A percentile compares a stretch with the other conserved stretches of the same genome.
phyloP scores from a whole-genome alignment of 2,797 vertebrate species.

The Falco naumanni region DNA sequence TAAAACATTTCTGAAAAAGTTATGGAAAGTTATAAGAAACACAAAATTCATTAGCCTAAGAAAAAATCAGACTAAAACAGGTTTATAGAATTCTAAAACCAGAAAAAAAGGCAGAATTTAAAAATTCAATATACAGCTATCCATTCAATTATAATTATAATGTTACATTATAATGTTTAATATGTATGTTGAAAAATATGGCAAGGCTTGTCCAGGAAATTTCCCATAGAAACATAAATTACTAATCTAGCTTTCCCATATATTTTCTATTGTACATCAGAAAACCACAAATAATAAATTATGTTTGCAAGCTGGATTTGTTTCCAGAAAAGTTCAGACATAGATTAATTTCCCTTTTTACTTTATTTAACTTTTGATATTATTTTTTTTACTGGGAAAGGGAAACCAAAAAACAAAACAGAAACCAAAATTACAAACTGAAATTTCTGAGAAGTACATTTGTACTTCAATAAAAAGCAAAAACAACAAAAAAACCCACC shows the following conservation, averaged over 20 bases:
- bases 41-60: background rate
- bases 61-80: rapidly evolving
- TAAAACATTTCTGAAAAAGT: background rate
- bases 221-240: background rate
- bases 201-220: background rate
- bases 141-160: background rate
- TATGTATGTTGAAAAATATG: background rate
- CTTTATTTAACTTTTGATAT: background rate
- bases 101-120: rapidly evolving
- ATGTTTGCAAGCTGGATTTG: background rate
- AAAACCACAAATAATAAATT: background rate
- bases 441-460: background rate
- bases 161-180: background rate
- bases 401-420: rapidly evolving
- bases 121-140: background rate
- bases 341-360: background rate
- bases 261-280: background rate
- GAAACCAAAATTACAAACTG: background rate
- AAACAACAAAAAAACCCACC: too few relatives aligned
- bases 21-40: background rate
- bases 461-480: background rate
- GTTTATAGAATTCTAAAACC: background rate
- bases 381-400: background rate
- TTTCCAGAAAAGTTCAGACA: background rate
- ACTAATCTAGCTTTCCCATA: rapidly evolving